A percentile compares a stretch with the other conserved stretches of the same genome.
Evolutionary conservation across 2,113 vertebrate genomes (phyloP).

Genomic region (Ictalurus furcatus): DNA sequence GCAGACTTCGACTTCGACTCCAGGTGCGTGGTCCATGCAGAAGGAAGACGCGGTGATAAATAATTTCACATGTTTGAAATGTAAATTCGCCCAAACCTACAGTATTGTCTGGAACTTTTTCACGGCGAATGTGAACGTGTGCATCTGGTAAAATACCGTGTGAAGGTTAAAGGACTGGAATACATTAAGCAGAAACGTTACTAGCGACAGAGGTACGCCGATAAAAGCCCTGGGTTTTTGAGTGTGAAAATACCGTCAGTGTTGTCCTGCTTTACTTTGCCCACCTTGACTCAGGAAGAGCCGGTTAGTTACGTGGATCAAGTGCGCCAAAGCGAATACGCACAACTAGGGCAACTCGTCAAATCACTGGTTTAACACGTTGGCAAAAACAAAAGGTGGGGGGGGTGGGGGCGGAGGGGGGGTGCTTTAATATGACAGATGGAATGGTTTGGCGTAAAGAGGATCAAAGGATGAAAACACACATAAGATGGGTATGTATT

Average conservation of each 20-base stretch:
- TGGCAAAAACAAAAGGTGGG: not conserved
- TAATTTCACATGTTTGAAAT: conserved; percentile 11
- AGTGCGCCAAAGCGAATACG: not conserved
- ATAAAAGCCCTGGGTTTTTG: not conserved
- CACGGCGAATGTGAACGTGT: not conserved
- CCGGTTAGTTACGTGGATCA: not conserved
- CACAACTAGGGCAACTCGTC: not conserved
- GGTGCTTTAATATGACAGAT: not conserved
- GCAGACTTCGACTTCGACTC: not conserved
- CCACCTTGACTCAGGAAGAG: not conserved
- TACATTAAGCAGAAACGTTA: not conserved
- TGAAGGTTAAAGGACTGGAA: not conserved
- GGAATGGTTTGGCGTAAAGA: too few relatives aligned
- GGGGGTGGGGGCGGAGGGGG: not conserved
- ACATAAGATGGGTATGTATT: too few relatives aligned
- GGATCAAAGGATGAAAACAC: too few relatives aligned
- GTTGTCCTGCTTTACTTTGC: not conserved
- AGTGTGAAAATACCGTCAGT: not conserved
- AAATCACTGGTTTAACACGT: not conserved
- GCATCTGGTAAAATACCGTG: not conserved
- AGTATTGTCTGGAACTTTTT: not conserved
- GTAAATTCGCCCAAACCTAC: not conserved
- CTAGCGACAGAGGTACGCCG: not conserved
- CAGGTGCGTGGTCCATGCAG: not conserved
- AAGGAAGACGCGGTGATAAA: not conserved